Evolutionary conservation across 92 coral and sea anemone species (phyloP), one percentile per base, ranked within the genome.

Genomic region (Bergia sp.): DNA sequence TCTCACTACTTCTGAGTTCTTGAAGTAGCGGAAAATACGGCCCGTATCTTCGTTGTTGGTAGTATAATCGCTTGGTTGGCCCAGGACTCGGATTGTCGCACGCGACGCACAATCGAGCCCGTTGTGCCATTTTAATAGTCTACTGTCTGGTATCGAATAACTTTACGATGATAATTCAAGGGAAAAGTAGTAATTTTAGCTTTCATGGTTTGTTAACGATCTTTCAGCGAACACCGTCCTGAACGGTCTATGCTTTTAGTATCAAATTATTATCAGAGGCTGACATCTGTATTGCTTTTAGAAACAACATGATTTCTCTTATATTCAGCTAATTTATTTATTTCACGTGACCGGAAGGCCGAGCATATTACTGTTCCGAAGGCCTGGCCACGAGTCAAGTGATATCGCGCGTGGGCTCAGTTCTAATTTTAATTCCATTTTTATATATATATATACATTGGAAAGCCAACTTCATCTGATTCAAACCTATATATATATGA

Each of bases 71-170:
- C 37, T 92, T 95, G n/a, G 94, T 89, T 1, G 99, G 99, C 0
- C 99, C 99, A 0, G 99, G 98, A 75, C 97, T 97, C 0, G 99
- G 99, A 3, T 93, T 81, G 38, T 87, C 91, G 61, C 99, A 97
- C 7, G 98, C 96, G 0, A 58, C 98, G 84, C 99, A 97, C 3
- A 92, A 4, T 78, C 93, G 72, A 4, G 79, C 39, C 0, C 92
- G 86, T 16, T 79, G 86, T 57, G 89, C 90, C 92, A 90, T 86
- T 72, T 45, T 80, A 71, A 3, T 20, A 23, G 5, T 29, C 29
- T 29, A 29, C 29, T 29, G 50, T 21, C 47, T 53, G 65, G 44
- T 0, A 11, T 18, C 38, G 23, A 18, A 42, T 40, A 4, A 12
- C 15, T 43, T 72, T 7, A 47, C 86, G 2, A 29, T 18, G 73